Percentiles rank a stretch among this genome's conserved stretches.
phyloP scores from a whole-genome alignment of 1,140 invertebrate genomes.

The Thaumatotibia leucotreta region DNA sequence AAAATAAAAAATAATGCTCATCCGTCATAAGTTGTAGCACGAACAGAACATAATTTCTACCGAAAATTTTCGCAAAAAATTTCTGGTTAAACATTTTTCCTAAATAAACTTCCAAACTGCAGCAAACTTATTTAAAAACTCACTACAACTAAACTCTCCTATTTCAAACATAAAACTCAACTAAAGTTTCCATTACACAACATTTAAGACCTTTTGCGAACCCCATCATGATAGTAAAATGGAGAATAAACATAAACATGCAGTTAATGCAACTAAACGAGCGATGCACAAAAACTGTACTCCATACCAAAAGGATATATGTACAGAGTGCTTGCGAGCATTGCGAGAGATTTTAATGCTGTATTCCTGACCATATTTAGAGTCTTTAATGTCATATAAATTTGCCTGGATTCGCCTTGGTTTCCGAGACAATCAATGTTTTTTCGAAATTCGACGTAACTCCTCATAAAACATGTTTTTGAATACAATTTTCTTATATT shows the following conservation, averaged over 20 bases:
- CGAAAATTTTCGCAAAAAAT: neutral
- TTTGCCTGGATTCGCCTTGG: too few species aligned
- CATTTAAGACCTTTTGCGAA: neutral
- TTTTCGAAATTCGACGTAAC: too few species aligned
- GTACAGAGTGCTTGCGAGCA: too few species aligned
- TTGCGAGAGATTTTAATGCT: too few species aligned
- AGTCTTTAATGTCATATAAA: too few species aligned
- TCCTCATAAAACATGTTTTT: too few species aligned
- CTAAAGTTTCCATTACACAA: neutral
- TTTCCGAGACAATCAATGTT: too few species aligned
- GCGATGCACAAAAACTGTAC: neutral
- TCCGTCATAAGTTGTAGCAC: too few species aligned
- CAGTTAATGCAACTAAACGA: constrained; percentile 3
- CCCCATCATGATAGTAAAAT: neutral
- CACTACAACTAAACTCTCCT: neutral
- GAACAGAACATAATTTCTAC: too few species aligned
- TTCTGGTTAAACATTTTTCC: neutral
- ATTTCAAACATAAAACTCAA: neutral
- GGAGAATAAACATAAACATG: neutral
- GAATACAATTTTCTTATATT: too few species aligned
- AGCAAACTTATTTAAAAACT: neutral
- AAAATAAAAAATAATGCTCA: too few species aligned
- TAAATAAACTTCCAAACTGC: neutral
- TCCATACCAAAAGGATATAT: neutral
- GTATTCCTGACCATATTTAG: too few species aligned